These are phyloP conservation scores for Steinernema scapterisci DNA, from an alignment of 2,888 invertebrate genomes.

Conservation along the genomic window DNA sequence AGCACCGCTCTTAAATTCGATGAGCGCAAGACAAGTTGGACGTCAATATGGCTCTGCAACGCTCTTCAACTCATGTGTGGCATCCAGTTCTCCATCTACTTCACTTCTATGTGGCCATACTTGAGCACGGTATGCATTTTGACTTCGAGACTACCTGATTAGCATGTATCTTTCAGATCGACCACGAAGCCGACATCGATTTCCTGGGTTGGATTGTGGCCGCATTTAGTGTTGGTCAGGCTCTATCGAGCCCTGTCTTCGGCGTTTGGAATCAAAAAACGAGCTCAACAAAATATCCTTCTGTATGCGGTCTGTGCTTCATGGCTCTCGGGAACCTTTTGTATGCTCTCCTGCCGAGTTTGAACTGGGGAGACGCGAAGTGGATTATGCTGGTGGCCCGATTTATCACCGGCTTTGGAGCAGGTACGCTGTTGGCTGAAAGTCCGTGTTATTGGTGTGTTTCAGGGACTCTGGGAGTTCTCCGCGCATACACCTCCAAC, in stretches of 20 bases:
- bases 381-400: conserved; percentile 47
- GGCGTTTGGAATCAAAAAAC: conserved; percentile 48
- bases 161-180: not conserved
- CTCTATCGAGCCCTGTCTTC: conserved; percentile 39
- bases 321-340: conserved; percentile 35
- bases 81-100: conserved; percentile 10
- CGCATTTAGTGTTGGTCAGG: conserved; percentile 9
- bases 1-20: conserved; percentile 9
- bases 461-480: conserved; percentile 41
- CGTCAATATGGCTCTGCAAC: conserved; percentile 23
- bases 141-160: not conserved
- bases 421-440: conserved; percentile 30
- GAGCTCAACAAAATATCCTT: conserved; percentile 42
- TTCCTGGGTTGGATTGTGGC: conserved; percentile 23
- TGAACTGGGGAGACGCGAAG: conserved; percentile 33
- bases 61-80: conserved; percentile 22
- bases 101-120: conserved; percentile 23
- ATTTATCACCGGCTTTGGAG: conserved; percentile 45
- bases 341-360: conserved; percentile 7
- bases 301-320: conserved; percentile 41
- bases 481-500: conserved; percentile 46
- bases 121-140: conserved; percentile 8
- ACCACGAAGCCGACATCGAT: conserved; percentile 15
- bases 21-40: conserved; percentile 9
- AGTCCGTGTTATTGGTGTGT: not conserved